Evolutionary conservation across 2,113 vertebrate species (phyloP).

Genomic region (Pongo pygmaeus): DNA sequence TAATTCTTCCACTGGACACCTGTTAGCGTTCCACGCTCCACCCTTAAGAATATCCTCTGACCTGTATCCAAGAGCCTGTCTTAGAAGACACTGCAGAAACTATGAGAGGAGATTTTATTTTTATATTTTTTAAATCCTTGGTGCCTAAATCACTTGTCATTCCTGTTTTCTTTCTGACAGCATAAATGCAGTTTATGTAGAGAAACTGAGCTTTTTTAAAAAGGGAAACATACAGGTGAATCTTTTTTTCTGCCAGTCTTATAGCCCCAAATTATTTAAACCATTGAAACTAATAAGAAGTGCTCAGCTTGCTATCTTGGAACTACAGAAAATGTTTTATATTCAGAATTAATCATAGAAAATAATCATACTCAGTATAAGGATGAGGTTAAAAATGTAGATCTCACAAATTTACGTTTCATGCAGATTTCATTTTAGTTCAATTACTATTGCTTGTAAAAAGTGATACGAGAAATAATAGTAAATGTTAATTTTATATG

Average conservation of each 20-base stretch:
- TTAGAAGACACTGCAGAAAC: not conserved
- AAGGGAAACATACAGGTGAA: slow-evolving; percentile 36
- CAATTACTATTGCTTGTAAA: not conserved
- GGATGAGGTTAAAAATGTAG: slow-evolving; percentile 5
- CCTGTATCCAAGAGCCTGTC: not conserved
- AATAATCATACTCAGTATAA: not conserved
- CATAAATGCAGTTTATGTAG: slow-evolving; percentile 55
- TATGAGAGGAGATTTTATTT: not conserved
- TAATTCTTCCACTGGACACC: not conserved
- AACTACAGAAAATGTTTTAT: slow-evolving; percentile 38
- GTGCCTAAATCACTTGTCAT: slow-evolving; percentile 15
- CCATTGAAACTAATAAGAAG: slow-evolving; percentile 37
- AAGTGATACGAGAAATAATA: slow-evolving; percentile 18
- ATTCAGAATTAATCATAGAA: slow-evolving; percentile 31
- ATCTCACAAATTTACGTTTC: not conserved
- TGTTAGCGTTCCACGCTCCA: not conserved
- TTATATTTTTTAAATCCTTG: not conserved
- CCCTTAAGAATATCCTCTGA: not conserved
- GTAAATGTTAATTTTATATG: not conserved
- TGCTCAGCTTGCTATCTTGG: not conserved
- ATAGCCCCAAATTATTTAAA: slow-evolving; percentile 47
- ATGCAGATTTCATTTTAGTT: slow-evolving; percentile 22
- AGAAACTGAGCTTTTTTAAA: slow-evolving; percentile 1
- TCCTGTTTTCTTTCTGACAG: slow-evolving; percentile 60
- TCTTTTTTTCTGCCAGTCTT: not conserved